phyloP scores from a whole-genome alignment of 2,113 vertebrate species.

The Poecilia latipinna region DNA sequence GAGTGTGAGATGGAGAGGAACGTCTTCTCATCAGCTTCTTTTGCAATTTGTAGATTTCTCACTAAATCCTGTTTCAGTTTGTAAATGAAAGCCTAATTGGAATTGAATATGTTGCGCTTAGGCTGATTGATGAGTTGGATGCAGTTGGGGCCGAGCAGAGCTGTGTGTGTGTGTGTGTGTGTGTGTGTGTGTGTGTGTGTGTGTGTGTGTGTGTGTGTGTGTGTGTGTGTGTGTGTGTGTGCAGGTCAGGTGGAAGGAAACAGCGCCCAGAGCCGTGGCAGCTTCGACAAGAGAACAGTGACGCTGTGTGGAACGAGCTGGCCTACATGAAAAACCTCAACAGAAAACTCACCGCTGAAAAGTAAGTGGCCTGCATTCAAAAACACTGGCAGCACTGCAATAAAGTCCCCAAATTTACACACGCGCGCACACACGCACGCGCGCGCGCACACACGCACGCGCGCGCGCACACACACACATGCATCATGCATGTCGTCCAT shows the following conservation, averaged over 20 bases:
- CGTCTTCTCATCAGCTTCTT: constrained; percentile 42
- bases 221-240: constrained; percentile 15
- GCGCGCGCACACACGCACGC: background rate
- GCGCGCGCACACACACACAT: constrained; percentile 6
- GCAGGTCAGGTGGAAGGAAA: constrained; percentile 73
- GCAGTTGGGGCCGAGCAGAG: constrained; percentile 19
- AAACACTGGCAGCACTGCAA: constrained; percentile 15
- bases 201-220: no score
- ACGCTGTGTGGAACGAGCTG: constrained; percentile 89
- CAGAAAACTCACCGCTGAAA: constrained; percentile 85
- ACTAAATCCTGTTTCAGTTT: constrained; percentile 60
- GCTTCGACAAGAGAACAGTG: constrained; percentile 86
- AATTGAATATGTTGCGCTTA: constrained; percentile 59
- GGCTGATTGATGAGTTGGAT: constrained; percentile 65
- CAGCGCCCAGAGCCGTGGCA: constrained; percentile 75
- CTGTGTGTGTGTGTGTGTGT: background rate
- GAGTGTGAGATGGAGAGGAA: constrained; percentile 14
- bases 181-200: background rate
- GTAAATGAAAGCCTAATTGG: constrained; percentile 70
- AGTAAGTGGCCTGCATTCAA: constrained; percentile 80
- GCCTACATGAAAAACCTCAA: constrained; percentile 86
- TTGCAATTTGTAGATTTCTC: constrained; percentile 57
- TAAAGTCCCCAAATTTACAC: background rate
- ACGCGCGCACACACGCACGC: no score
- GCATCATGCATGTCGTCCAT: constrained; percentile 50